Percentiles rank a stretch among this genome's conserved stretches.
These are phyloP conservation scores for Cerceris ruficornis DNA, from an alignment of 2,888 invertebrate genomes.

Conservation along the genomic window DNA sequence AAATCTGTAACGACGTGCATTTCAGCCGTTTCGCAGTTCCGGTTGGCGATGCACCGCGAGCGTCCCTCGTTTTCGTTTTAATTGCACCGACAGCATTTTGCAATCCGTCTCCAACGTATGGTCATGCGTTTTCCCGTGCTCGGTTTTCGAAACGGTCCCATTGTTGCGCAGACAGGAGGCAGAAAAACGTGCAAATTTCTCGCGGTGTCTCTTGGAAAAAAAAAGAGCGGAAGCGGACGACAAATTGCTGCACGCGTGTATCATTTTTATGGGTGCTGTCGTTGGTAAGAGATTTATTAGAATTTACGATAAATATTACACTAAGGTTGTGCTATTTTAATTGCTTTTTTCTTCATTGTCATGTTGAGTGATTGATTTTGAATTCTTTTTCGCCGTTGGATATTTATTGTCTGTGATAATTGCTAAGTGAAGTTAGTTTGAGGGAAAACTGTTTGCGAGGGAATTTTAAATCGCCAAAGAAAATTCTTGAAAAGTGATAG, in stretches of 20 bases:
- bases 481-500: too few species aligned
- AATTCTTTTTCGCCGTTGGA: too few species aligned
- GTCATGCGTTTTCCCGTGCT: not conserved
- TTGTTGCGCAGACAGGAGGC: slow-evolving; percentile 1
- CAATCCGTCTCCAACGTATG: slow-evolving; percentile 23
- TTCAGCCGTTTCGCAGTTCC: not conserved
- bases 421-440: too few species aligned
- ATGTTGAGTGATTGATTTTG: too few species aligned
- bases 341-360: too few species aligned
- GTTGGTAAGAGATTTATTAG: too few species aligned
- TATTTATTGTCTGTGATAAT: too few species aligned
- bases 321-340: too few species aligned
- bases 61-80: slow-evolving; percentile 40
- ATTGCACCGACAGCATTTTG: slow-evolving; percentile 43
- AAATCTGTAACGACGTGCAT: slow-evolving; percentile 34
- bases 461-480: too few species aligned
- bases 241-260: not conserved
- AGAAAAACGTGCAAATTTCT: not conserved
- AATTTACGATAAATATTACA: too few species aligned
- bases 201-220: not conserved
- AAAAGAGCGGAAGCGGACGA: not conserved
- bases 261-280: too few species aligned
- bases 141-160: not conserved
- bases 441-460: too few species aligned
- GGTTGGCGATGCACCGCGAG: not conserved